Base-by-base conservation (phyloP, 2,113 vertebrate species). In the Toxotes chatareus region DNA sequence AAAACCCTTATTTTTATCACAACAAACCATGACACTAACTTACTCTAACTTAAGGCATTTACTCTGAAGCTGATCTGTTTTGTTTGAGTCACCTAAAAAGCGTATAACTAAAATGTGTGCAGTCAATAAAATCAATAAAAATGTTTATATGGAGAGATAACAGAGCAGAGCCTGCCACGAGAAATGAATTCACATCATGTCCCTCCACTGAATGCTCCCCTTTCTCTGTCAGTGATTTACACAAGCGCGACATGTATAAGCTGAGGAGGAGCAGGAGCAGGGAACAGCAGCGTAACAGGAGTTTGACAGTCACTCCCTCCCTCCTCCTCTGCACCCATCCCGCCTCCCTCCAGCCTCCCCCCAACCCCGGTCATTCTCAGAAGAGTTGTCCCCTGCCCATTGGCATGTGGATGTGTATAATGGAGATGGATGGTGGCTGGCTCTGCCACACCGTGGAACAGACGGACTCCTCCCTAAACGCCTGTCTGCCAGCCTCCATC, bases 361-460 rank as follows among this genome's bases (percentile, higher is more conserved):
- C 63, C 16, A 27, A 0, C 7, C 14, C 49, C 49, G 86, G 86
- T 87, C 88, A 84, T 75, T 79, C 92, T 91, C 84, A 7, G 83
- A 86, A 91, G 91, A 93, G 79, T 80, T 90, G 92, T 92, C 90
- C 90, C 81, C 92, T 88, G 91, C 91, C 84, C 86, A 82, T 78
- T 92, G 91, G 89, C 92, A 93, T 93, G 86, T 91, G 91, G 91
- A 94, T 89, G 88, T 86, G 89, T 86, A 19, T 93, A 94, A 93
- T 93, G 92, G 93, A 94, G 94, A 95, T 92, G 86, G 93, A 94
- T 95, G 92, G 83, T 66, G 85, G 86, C 90, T 88, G 85, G 89
- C 91, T 89, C 88, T 51, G 86, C 85, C 81, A 82, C 89, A 77
- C 90, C n/a, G 79, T 71, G 82, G 86, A 92, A 84, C 88, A 91